Base-by-base conservation (phyloP, 30 jellyfish, hydroid and myxozoan genomes). In the Nemopilema nomurai region DNA sequence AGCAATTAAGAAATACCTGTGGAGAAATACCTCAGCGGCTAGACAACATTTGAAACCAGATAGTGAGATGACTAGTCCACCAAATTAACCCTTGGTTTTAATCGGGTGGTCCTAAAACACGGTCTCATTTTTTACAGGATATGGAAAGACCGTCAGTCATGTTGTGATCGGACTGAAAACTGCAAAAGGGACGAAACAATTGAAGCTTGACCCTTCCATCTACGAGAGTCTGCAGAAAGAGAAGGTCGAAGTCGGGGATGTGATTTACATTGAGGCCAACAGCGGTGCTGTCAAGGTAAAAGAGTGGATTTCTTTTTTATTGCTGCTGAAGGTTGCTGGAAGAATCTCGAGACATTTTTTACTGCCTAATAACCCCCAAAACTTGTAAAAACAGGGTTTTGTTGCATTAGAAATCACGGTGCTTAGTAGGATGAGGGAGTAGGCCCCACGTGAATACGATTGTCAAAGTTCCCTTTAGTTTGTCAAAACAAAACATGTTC, bases 281-380 rank as follows among this genome's bases (percentile, higher is more conserved):
- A 94, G 97, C 65, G 99, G 99, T 4, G 96, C 99, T 70, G 99
- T 94, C 64, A 94, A 90, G 89, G 97, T 90, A 57, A 30, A 62
- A 66, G 18, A n/a, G n/a, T n/a, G 21, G 19, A 18, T 75, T 20
- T 70, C 24, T 31, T 23, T 18, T 70, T 4, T 70, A 6, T 21
- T 13, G 17, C 16, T 19, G 22, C 26, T 67, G 13, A 26, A 18
- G 26, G 17, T 26, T 19, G 18, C 22, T n/a, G 68, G 68, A 18
- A 53, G 80, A 0, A 69, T 63, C 16, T 63, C 25, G 16, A 8
- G 13, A 69, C 80, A 27, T 69, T 69, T 25, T 25, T 25, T 31
- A 62, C 8, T 1, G 26, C n/a, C n/a, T n/a, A n/a, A n/a, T n/a
- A n/a, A n/a, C n/a, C n/a, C n/a, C n/a, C n/a, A n/a, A n/a, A n/a